A percentile compares a stretch with the other conserved stretches of the same genome.
Conservation (phyloP, 2,888 invertebrate species). For the Spialia ferax region DNA sequence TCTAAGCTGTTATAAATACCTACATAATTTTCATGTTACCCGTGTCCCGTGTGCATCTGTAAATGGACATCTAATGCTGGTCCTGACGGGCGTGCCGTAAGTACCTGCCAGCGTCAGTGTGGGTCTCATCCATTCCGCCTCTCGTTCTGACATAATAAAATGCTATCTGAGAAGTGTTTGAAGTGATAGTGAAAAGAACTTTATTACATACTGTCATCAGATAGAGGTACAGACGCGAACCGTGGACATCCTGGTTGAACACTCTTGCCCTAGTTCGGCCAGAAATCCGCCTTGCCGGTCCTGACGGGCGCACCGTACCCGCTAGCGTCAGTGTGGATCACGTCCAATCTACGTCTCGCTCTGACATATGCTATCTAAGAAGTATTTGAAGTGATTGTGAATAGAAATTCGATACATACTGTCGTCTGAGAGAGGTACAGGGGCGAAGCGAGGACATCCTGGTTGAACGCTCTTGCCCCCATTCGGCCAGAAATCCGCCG, state of each 20-base stretch:
- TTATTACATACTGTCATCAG: constrained; percentile 75
- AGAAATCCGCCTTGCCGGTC: constrained; percentile 86
- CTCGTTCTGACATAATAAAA: no score
- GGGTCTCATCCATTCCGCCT: no score
- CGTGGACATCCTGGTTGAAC: constrained; percentile 88
- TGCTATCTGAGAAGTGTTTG: no score
- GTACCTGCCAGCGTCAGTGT: no score
- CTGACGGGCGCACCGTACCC: constrained; percentile 68
- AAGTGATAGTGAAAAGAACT: not conserved
- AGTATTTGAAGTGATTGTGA: not conserved
- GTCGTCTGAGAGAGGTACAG: constrained; percentile 80
- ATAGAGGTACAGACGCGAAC: constrained; percentile 78
- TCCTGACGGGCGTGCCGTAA: no score
- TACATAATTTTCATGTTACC: no score
- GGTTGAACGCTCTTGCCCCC: constrained; percentile 87
- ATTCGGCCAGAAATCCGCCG: constrained; percentile 88
- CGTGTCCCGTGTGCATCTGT: no score
- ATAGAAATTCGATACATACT: constrained; percentile 61
- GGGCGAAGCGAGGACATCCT: constrained; percentile 85
- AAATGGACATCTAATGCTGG: no score
- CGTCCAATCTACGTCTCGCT: not conserved
- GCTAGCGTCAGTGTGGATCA: not conserved
- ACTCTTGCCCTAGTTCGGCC: constrained; percentile 87
- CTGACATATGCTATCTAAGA: no score
- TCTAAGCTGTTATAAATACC: no score